Conservation (phyloP, 1,140 invertebrate genomes). For the Lamellibrachia luymesi region DNA sequence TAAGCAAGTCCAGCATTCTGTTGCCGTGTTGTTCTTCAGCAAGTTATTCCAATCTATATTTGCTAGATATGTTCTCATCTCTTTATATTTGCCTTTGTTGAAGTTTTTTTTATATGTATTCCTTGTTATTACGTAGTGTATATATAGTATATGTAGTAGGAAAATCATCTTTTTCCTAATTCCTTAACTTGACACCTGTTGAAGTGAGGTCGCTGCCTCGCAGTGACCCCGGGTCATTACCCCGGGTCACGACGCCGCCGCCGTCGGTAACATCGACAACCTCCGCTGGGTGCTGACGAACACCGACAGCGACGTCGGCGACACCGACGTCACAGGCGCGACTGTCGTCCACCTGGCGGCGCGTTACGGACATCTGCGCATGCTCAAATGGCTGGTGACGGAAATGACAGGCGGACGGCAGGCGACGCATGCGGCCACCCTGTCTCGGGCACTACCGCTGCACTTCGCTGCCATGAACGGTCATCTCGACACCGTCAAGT, state of each 20-base stretch:
- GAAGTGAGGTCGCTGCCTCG: no score
- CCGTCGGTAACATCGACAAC: conserved; percentile 53
- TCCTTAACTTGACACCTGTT: no score
- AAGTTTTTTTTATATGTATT: no score
- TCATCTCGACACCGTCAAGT: conserved; percentile 77
- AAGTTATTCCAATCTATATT: no score
- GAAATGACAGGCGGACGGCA: conserved; percentile 63
- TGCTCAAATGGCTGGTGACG: conserved; percentile 65
- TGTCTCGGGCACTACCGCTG: conserved; percentile 69
- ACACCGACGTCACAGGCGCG: conserved; percentile 55
- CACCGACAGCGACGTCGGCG: conserved; percentile 46
- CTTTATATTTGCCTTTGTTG: no score
- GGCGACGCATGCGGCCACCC: conserved; percentile 59
- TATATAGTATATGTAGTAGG: no score
- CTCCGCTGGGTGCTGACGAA: conserved; percentile 55
- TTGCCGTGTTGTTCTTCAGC: no score
- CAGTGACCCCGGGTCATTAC: no score
- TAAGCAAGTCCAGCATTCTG: no score
- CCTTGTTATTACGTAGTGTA: no score
- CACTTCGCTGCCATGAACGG: conserved; percentile 83
- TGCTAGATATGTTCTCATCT: no score
- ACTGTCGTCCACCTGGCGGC: conserved; percentile 57
- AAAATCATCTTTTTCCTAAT: no score
- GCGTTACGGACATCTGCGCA: conserved; percentile 61
- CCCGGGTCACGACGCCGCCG: conserved; percentile 57